phyloP scores from a whole-genome alignment of 2,888 invertebrate genomes.

The Lasioglossum morio region DNA sequence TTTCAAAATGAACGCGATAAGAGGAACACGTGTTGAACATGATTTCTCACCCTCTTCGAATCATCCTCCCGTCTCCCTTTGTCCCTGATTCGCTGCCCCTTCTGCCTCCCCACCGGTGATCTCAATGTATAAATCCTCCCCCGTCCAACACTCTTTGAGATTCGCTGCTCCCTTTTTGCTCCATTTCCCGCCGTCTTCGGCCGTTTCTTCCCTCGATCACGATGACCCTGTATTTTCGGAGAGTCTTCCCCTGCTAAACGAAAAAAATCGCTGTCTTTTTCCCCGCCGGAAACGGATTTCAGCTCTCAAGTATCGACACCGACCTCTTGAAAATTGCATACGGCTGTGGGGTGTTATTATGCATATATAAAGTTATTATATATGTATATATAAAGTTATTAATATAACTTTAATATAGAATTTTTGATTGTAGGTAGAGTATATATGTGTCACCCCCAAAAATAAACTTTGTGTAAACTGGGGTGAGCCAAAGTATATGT shows the following conservation, averaged over 20 bases:
- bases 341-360: too few species aligned
- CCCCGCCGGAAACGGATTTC: too few species aligned
- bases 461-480: too few species aligned
- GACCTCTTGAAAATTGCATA: too few species aligned
- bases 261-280: not conserved
- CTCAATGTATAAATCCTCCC: conserved; percentile 56
- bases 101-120: not conserved
- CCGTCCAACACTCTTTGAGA: conserved; percentile 13
- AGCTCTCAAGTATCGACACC: too few species aligned
- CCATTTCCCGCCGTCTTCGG: not conserved
- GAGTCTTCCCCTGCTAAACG: conserved; percentile 17
- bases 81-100: conserved; percentile 53
- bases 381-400: too few species aligned
- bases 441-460: too few species aligned
- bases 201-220: conserved; percentile 25
- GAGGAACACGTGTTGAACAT: conserved; percentile 82
- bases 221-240: conserved; percentile 10
- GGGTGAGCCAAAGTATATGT: too few species aligned
- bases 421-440: too few species aligned
- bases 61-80: conserved; percentile 50
- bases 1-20: conserved; percentile 79
- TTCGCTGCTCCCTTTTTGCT: conserved; percentile 40
- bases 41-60: conserved; percentile 64
- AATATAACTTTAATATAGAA: too few species aligned
- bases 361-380: too few species aligned